A percentile compares a stretch with the other conserved stretches of the same genome.
phyloP scores from a whole-genome alignment of 2,888 invertebrate genomes.

The Sipha maydis region DNA sequence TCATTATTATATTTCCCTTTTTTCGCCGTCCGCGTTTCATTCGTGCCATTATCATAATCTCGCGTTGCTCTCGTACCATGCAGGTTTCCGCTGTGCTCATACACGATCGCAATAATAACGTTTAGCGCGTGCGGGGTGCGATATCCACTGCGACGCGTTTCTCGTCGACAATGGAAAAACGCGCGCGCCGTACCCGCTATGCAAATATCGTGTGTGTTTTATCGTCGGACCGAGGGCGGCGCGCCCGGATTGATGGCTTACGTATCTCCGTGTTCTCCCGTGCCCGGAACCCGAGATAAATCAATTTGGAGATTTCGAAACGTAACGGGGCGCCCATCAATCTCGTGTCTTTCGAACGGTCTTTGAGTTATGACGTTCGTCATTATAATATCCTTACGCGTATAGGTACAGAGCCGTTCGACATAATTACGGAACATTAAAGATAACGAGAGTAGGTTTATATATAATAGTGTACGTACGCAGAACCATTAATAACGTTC shows the following conservation, averaged over 20 bases:
- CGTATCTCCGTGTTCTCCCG: neutral
- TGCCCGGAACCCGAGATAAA: slow-evolving; percentile 39
- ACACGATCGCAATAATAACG: too few species aligned
- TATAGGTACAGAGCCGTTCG: neutral
- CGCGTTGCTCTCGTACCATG: neutral
- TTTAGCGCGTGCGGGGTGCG: too few species aligned
- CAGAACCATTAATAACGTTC: slow-evolving; percentile 32
- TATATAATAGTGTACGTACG: neutral
- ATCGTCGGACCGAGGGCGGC: slow-evolving; percentile 31
- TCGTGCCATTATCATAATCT: too few species aligned
- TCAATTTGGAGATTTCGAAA: slow-evolving; percentile 58
- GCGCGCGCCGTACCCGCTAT: too few species aligned
- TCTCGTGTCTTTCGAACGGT: slow-evolving; percentile 23
- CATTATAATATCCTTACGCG: neutral
- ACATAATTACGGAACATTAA: slow-evolving; percentile 19
- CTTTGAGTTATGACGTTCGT: slow-evolving; percentile 6
- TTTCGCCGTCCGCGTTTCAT: too few species aligned
- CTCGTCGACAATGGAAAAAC: too few species aligned
- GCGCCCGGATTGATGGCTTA: slow-evolving; percentile 18
- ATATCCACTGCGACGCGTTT: too few species aligned
- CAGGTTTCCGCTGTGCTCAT: too few species aligned
- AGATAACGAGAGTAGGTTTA: neutral
- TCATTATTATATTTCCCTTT: too few species aligned
- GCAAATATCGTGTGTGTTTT: slow-evolving; percentile 1
- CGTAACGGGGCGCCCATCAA: slow-evolving; percentile 41